These are phyloP conservation scores for Fratercula arctica DNA, from an alignment of 2,797 vertebrate species.

Conservation along the genomic window DNA sequence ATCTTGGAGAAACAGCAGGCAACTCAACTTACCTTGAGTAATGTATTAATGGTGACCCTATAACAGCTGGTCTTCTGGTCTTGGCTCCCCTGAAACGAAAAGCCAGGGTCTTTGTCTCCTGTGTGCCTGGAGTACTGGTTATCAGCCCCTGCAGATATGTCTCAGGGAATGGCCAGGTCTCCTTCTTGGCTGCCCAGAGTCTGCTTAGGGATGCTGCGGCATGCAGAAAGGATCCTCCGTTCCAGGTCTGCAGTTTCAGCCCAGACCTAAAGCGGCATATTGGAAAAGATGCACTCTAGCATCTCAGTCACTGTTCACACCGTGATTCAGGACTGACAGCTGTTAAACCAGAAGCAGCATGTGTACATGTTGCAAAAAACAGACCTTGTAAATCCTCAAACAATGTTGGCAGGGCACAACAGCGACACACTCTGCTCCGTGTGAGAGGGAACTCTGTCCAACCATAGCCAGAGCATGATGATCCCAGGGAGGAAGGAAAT, in stretches of 20 bases:
- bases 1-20: not conserved
- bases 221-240: not conserved
- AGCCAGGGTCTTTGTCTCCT: not conserved
- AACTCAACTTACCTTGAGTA: not conserved
- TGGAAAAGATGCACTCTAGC: not conserved
- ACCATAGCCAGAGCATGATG: not conserved
- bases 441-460: not conserved
- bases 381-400: not conserved
- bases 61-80: not conserved
- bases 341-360: not conserved
- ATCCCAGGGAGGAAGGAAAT: not conserved
- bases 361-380: not conserved
- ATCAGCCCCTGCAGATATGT: not conserved
- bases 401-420: not conserved
- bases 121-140: not conserved
- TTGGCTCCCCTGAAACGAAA: not conserved
- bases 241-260: not conserved
- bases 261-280: not conserved
- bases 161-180: not conserved
- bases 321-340: not conserved
- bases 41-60: not conserved
- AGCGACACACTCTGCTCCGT: not conserved
- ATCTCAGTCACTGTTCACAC: not conserved
- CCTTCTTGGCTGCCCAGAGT: not conserved
- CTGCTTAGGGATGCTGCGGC: not conserved